Percentiles rank a stretch among this genome's conserved stretches.
Conservation (phyloP, 2,888 invertebrate species). For the Pomacea canaliculata region DNA sequence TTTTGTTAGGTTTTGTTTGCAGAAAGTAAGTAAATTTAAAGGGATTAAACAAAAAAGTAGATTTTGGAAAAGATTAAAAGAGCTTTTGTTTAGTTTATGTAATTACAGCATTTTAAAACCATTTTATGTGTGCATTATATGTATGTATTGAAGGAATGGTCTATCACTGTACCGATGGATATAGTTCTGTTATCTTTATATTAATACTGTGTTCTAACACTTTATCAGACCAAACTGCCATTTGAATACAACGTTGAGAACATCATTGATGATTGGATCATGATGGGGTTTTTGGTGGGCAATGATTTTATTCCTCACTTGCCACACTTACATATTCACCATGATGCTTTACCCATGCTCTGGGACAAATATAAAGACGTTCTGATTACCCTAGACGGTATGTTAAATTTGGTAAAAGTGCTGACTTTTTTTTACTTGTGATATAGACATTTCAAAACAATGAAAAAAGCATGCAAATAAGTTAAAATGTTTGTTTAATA, state of each 20-base stretch:
- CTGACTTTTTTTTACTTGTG: background rate
- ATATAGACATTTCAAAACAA: background rate
- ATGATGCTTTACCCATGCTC: constrained; percentile 87
- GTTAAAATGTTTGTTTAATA: background rate
- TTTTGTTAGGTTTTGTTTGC: no score
- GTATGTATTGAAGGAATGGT: no score
- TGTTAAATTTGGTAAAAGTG: constrained; percentile 33
- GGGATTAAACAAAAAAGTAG: no score
- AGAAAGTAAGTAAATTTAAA: no score
- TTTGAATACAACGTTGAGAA: constrained; percentile 89
- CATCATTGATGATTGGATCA: constrained; percentile 97
- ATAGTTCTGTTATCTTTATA: no score
- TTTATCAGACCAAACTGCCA: constrained; percentile 70
- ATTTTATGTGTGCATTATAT: no score
- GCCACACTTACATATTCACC: constrained; percentile 92
- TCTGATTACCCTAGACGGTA: constrained; percentile 87
- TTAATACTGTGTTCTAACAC: background rate
- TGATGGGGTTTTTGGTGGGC: constrained; percentile 97
- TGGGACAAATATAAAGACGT: constrained; percentile 90
- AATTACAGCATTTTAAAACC: no score
- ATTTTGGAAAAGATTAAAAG: no score
- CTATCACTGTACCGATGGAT: no score
- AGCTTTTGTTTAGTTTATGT: no score
- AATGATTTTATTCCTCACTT: constrained; percentile 96
- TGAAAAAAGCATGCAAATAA: background rate